Conservation (phyloP, 2,888 invertebrate genomes). For the Galerucella pusilla region DNA sequence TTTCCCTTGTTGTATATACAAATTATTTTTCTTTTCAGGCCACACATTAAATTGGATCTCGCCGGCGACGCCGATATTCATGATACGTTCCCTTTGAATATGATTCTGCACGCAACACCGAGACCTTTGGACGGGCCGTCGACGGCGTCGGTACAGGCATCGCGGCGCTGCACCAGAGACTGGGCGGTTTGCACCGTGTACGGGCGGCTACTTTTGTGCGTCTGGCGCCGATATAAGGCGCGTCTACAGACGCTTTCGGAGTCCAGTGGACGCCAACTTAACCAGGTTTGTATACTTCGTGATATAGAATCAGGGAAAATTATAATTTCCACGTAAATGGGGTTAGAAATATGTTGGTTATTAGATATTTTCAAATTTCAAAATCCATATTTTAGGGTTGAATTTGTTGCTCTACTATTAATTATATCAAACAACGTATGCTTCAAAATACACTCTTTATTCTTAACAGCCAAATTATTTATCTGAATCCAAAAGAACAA, state of each 20-base stretch:
- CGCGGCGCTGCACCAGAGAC: slow-evolving; percentile 51
- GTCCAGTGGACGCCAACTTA: slow-evolving; percentile 44
- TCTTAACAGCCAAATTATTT: too few species aligned
- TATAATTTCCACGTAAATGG: too few species aligned
- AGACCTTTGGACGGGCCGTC: slow-evolving; percentile 48
- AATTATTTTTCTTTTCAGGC: slow-evolving; percentile 14
- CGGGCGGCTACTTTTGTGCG: slow-evolving; percentile 49
- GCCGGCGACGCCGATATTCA: slow-evolving; percentile 18
- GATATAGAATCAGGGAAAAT: too few species aligned
- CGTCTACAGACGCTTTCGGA: slow-evolving; percentile 44
- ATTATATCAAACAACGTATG: too few species aligned
- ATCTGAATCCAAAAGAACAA: too few species aligned
- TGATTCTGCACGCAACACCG: slow-evolving; percentile 49
- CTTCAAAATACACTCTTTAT: too few species aligned
- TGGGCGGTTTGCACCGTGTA: slow-evolving; percentile 52
- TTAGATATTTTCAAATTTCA: too few species aligned
- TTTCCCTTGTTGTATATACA: too few species aligned
- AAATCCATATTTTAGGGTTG: too few species aligned
- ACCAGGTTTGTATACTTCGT: slow-evolving; percentile 21
- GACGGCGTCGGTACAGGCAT: slow-evolving; percentile 46
- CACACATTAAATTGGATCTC: slow-evolving; percentile 13
- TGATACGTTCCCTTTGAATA: slow-evolving; percentile 10
- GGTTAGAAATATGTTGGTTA: too few species aligned
- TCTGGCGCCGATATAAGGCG: slow-evolving; percentile 51
- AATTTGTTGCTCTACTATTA: too few species aligned